Evolutionary conservation across 2,797 vertebrate genomes (phyloP).

Genomic region (Oceanodroma leucorhoa): DNA sequence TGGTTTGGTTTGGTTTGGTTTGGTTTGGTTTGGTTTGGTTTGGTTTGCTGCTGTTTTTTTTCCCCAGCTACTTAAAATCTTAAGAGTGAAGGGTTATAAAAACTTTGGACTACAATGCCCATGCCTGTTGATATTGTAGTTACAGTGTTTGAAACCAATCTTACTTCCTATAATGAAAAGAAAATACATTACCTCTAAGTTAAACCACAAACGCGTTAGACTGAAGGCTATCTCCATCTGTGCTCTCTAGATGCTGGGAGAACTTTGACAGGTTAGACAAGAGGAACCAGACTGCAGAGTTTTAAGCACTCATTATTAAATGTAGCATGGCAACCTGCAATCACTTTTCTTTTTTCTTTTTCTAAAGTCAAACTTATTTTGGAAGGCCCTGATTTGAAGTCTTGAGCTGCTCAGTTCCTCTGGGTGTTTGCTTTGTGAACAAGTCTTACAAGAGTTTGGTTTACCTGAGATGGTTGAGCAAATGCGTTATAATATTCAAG

Average conservation of each 20-base stretch:
- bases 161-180: not conserved
- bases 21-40: accelerated
- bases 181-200: not conserved
- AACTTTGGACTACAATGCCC: not conserved
- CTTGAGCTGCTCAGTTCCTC: not conserved
- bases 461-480: not conserved
- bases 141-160: not conserved
- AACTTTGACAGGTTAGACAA: not conserved
- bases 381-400: not conserved
- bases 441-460: not conserved
- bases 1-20: not conserved
- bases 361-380: not conserved
- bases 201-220: not conserved
- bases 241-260: not conserved
- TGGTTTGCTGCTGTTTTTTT: not conserved
- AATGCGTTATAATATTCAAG: not conserved
- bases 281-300: not conserved
- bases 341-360: not conserved
- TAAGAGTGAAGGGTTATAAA: not conserved
- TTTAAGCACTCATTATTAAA: not conserved
- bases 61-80: not conserved
- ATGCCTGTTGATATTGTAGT: accelerated
- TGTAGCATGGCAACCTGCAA: not conserved
- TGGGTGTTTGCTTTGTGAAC: not conserved
- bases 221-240: not conserved